Conservation (phyloP, 2,797 vertebrate species). For the Periparus ater region DNA sequence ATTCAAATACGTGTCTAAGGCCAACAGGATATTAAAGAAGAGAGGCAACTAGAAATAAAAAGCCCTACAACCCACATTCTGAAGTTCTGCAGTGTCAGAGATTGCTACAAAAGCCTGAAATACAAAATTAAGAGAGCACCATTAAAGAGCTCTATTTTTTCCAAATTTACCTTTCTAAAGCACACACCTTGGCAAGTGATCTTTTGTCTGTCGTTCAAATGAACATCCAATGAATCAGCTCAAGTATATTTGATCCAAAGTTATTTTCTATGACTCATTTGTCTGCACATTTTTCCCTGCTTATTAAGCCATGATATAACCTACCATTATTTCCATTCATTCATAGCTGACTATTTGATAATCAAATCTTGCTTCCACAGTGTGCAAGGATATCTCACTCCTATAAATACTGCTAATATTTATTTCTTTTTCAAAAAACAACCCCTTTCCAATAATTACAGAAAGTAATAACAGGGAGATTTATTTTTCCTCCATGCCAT, state of each 20-base stretch:
- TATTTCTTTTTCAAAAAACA: neutral
- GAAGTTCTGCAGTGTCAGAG: neutral
- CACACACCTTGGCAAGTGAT: neutral
- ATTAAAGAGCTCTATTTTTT: neutral
- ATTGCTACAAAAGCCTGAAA: neutral
- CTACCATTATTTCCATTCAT: neutral
- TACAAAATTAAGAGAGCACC: neutral
- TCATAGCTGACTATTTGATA: neutral
- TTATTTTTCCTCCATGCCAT: neutral
- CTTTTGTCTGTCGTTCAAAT: neutral
- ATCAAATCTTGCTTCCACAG: neutral
- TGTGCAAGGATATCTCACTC: neutral
- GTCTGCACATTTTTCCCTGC: neutral
- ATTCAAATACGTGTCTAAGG: neutral
- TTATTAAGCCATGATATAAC: neutral
- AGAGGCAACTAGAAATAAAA: neutral
- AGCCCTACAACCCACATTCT: neutral
- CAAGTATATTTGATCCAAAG: neutral
- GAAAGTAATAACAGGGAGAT: neutral
- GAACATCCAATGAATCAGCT: neutral
- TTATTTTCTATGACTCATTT: neutral
- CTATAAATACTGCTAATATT: neutral
- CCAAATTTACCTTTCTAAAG: neutral
- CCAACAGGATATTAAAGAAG: neutral
- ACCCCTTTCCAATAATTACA: neutral